Evolutionary conservation across 2,113 vertebrate species (phyloP).

Genomic region (Diadophis punctatus): DNA sequence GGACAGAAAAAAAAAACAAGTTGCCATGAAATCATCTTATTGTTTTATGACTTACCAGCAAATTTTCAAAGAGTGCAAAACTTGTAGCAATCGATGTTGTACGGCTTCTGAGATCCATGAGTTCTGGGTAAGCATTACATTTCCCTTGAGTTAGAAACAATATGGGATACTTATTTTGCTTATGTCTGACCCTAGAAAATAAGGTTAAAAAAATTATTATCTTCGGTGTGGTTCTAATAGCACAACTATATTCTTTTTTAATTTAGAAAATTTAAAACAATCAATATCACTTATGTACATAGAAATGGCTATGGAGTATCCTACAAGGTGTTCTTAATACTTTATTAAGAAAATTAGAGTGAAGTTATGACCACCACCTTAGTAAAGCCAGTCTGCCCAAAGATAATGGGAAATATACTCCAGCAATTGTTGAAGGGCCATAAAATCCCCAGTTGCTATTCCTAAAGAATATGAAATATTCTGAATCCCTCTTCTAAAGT

Average conservation of each 20-base stretch:
- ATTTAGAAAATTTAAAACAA: neutral
- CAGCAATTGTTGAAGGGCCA: neutral
- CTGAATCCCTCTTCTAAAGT: neutral
- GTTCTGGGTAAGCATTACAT: constrained; percentile 83
- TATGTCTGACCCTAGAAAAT: constrained; percentile 83
- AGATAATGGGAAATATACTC: neutral
- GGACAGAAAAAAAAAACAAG: neutral
- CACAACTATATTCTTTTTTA: neutral
- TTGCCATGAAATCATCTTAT: neutral
- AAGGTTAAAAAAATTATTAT: neutral
- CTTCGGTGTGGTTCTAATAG: neutral
- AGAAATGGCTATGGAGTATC: neutral
- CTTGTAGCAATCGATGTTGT: constrained; percentile 91
- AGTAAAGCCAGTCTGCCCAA: neutral
- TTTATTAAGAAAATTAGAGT: neutral
- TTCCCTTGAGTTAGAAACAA: constrained; percentile 95
- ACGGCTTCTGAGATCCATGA: constrained; percentile 92
- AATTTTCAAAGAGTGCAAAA: constrained; percentile 94
- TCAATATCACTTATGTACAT: neutral
- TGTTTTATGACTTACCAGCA: constrained; percentile 77
- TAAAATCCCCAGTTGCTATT: neutral
- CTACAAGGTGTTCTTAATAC: neutral
- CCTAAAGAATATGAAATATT: neutral
- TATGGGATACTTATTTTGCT: constrained; percentile 97
- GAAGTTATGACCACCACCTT: neutral